Conservation (phyloP, 2,113 vertebrate genomes). For the Bufo gargarizans region DNA sequence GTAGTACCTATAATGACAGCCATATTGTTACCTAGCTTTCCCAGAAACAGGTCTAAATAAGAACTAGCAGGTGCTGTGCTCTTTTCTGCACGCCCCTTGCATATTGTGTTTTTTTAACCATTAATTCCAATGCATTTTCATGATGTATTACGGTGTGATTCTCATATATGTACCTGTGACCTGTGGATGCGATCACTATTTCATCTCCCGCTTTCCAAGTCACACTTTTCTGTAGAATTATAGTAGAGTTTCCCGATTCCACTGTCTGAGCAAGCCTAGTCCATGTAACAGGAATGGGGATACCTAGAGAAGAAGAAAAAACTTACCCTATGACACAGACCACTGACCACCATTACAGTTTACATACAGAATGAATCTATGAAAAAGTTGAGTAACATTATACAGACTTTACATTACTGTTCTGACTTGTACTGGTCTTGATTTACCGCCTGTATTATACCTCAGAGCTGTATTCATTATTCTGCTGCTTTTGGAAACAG, state of each 20-base stretch:
- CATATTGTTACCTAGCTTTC: too few species aligned
- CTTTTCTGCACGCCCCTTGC: too few species aligned
- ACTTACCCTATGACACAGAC: neutral
- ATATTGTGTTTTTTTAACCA: too few species aligned
- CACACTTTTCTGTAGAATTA: constrained; percentile 75
- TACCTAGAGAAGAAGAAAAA: constrained; percentile 69
- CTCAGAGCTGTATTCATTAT: too few species aligned
- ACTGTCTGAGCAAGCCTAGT: constrained; percentile 80
- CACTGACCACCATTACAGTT: neutral
- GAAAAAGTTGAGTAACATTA: neutral
- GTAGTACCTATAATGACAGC: too few species aligned
- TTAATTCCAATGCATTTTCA: too few species aligned
- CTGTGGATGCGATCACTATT: constrained; percentile 83
- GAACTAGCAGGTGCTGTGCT: too few species aligned
- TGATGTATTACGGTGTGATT: too few species aligned
- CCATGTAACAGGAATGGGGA: constrained; percentile 82
- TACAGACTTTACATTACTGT: neutral
- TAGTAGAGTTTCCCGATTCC: constrained; percentile 63
- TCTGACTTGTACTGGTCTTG: too few species aligned
- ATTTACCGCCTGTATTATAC: too few species aligned
- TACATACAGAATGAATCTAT: neutral
- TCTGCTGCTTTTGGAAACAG: too few species aligned
- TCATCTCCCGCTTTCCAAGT: constrained; percentile 80
- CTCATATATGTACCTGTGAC: constrained; percentile 74
- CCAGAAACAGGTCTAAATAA: too few species aligned